phyloP scores from a whole-genome alignment of 2,113 vertebrate genomes.

The Passer montanus region DNA sequence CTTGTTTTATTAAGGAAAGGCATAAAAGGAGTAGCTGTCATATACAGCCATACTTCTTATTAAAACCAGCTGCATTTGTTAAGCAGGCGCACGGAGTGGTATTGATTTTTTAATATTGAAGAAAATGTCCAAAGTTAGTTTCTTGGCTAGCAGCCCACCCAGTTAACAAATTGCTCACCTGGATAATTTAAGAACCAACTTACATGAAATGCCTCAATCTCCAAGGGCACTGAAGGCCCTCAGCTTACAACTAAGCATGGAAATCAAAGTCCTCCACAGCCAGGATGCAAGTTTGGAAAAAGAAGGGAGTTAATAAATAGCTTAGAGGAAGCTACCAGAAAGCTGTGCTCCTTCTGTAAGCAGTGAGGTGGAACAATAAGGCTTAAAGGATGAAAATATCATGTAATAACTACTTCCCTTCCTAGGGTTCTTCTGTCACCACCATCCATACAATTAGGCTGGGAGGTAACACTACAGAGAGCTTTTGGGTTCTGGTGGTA shows the following conservation, averaged over 20 bases:
- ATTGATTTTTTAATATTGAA: background rate
- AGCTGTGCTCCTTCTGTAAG: slow-evolving; percentile 10
- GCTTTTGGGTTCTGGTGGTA: background rate
- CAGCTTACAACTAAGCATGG: background rate
- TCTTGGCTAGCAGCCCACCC: background rate
- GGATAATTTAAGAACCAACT: background rate
- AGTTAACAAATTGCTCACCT: slow-evolving; percentile 11
- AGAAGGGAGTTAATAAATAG: background rate
- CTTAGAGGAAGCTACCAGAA: slow-evolving; percentile 22
- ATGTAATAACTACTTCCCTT: slow-evolving; percentile 12
- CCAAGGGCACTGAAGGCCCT: background rate
- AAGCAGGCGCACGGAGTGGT: background rate
- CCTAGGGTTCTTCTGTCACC: background rate
- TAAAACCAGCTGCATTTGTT: background rate
- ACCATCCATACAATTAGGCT: background rate
- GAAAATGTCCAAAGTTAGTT: background rate
- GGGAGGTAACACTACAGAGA: background rate
- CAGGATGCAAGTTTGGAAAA: background rate
- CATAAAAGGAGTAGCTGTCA: background rate
- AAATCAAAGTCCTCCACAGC: background rate
- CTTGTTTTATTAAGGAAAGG: background rate
- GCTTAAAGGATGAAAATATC: slow-evolving; percentile 35
- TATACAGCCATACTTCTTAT: background rate
- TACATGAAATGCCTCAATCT: background rate
- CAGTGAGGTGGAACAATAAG: slow-evolving; percentile 7